Evolutionary conservation across 1,140 invertebrate species (phyloP).

Genomic region (Euschistus heros): DNA sequence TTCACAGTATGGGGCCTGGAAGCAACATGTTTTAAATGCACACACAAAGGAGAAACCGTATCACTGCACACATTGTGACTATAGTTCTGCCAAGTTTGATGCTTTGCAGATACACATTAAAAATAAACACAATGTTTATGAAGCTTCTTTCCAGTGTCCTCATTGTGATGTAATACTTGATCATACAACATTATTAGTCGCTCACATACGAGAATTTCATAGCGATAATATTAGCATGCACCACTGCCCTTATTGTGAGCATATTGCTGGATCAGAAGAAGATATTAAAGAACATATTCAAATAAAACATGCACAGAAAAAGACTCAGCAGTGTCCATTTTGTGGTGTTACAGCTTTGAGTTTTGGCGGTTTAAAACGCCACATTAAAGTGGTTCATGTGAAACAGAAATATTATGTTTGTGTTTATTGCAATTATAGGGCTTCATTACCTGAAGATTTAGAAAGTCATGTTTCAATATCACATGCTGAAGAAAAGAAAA

Average conservation of each 20-base stretch:
- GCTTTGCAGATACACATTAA: background rate
- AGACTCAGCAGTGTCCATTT: background rate
- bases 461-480: background rate
- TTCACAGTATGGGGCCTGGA: background rate
- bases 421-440: slow-evolving; percentile 4
- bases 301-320: background rate
- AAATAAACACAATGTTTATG: background rate
- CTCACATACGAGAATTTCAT: too few relatives aligned
- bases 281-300: background rate
- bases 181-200: too few relatives aligned
- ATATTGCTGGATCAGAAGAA: background rate
- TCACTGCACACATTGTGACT: background rate
- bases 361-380: slow-evolving; percentile 1
- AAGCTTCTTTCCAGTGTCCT: background rate
- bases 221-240: too few relatives aligned
- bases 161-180: background rate
- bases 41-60: slow-evolving; percentile 2
- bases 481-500: background rate
- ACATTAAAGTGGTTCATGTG: slow-evolving; percentile 5
- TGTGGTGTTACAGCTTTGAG: background rate
- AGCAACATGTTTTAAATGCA: background rate
- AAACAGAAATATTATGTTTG: slow-evolving; percentile 2
- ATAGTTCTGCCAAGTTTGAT: background rate
- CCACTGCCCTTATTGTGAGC: background rate
- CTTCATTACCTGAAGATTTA: background rate